Percentiles rank a stretch among this genome's conserved stretches.
phyloP scores from a whole-genome alignment of 2,888 invertebrate genomes.

The Spicauda simplicius region DNA sequence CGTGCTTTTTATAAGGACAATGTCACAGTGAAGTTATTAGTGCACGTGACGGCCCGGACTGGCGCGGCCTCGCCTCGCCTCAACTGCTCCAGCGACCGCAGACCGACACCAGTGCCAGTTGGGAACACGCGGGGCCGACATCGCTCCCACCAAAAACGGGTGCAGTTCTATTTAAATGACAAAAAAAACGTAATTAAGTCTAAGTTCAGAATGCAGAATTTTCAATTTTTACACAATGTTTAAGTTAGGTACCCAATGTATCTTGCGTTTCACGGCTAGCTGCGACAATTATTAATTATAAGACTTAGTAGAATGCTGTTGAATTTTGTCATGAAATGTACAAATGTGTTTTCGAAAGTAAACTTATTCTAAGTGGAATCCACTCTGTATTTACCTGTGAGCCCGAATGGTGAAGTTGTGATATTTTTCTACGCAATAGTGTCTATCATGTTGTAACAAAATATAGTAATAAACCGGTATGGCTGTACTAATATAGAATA shows the following conservation, averaged over 20 bases:
- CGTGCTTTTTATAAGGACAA: slow-evolving; percentile 79
- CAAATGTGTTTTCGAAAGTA: slow-evolving; percentile 84
- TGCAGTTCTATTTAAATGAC: slow-evolving; percentile 84
- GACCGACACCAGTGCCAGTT: slow-evolving; percentile 58
- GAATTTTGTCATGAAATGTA: slow-evolving; percentile 84
- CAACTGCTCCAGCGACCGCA: slow-evolving; percentile 61
- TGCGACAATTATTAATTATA: slow-evolving; percentile 65
- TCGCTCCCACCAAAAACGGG: slow-evolving; percentile 81
- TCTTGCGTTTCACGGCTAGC: slow-evolving; percentile 66
- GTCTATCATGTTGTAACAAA: slow-evolving; percentile 50
- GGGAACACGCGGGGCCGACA: slow-evolving; percentile 79
- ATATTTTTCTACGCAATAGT: slow-evolving; percentile 74
- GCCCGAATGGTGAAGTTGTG: slow-evolving; percentile 81
- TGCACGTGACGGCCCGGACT: slow-evolving; percentile 79
- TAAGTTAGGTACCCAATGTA: slow-evolving; percentile 79
- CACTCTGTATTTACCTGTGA: slow-evolving; percentile 78
- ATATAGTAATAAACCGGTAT: slow-evolving; percentile 59
- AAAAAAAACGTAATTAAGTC: slow-evolving; percentile 77
- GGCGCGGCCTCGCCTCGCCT: slow-evolving; percentile 79
- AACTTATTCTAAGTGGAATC: slow-evolving; percentile 77
- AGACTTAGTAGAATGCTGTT: slow-evolving; percentile 83
- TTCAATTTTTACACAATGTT: slow-evolving; percentile 74
- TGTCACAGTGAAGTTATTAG: slow-evolving; percentile 85
- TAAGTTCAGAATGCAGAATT: slow-evolving; percentile 75
- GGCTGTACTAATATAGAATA: slow-evolving; percentile 62